These are phyloP conservation scores for Lycocerus yunnanus DNA, from an alignment of 2,888 invertebrate species.

Conservation along the genomic window DNA sequence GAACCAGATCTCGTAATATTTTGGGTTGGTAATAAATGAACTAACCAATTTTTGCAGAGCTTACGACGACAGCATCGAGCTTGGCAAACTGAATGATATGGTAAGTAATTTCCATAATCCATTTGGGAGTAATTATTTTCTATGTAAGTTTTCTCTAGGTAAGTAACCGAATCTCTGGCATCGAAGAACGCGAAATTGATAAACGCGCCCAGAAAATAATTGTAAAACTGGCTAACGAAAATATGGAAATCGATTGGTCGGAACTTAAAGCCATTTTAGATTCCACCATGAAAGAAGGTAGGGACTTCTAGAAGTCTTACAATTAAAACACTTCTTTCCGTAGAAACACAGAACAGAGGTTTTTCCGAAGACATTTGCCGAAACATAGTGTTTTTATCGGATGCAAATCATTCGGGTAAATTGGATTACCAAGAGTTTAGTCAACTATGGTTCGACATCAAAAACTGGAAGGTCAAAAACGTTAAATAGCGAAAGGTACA, in stretches of 20 bases:
- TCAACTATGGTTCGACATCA: not conserved
- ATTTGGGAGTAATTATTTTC: no score
- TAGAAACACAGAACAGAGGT: no score
- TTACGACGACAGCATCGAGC: slow-evolving; percentile 85
- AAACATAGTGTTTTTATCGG: not conserved
- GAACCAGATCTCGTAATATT: no score
- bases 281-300: slow-evolving; percentile 86
- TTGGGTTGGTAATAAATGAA: no score
- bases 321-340: not conserved
- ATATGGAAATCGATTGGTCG: slow-evolving; percentile 91
- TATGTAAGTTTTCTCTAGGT: slow-evolving; percentile 47
- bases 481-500: not conserved
- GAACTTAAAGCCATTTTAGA: slow-evolving; percentile 92
- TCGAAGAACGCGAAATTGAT: slow-evolving; percentile 57
- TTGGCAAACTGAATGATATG: slow-evolving; percentile 71
- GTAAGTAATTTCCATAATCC: slow-evolving; percentile 11
- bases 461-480: not conserved
- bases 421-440: not conserved
- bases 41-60: no score
- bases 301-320: slow-evolving; percentile 9
- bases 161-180: slow-evolving; percentile 56
- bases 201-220: slow-evolving; percentile 78
- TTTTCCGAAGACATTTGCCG: not conserved
- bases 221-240: slow-evolving; percentile 83
- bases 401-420: not conserved